Base-by-base conservation (phyloP, 2,113 vertebrate genomes). In the Notarius lentiginosus region DNA sequence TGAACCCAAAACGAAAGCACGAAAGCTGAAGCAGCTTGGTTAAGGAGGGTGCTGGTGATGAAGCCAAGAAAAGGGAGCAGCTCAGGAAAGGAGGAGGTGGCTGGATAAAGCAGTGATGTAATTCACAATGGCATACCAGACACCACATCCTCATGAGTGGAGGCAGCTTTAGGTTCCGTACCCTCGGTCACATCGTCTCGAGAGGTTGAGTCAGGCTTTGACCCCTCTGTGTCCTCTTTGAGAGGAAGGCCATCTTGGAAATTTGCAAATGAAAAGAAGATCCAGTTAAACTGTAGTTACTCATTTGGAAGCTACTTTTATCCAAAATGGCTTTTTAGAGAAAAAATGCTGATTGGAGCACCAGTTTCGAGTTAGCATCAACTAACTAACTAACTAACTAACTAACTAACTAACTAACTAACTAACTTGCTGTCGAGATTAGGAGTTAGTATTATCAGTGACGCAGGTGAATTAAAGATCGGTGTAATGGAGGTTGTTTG, bases 91-190 rank as follows among this genome's bases (percentile, higher is more conserved):
- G 49, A 63, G 18, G 24, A 17, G 4, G 41, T 41, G 41, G 87
- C 51, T 61, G 12, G 51, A 68, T 18, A 73, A 75, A 55, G 84
- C 73, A 58, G 83, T 61, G 47, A 30, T 51, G 11, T 83, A 75
- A 60, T 72, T 85, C 53, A 89, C n/a, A 82, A 4, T 49, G 79
- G 60, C 89, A 85, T 91, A 91, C 90, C 89, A 61, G 70, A 83
- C 84, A 53, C 83, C 94, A 95, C 95, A 95, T 95, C 95, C 95
- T 96, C 95, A 27, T 93, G 94, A 85, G 93, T 94, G 84, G 95
- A 95, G 76, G 95, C 94, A 93, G 95, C 95, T 94, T 95, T 95
- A 92, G 95, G 94, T 24, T 95, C 94, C 90, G 95, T 95, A 77
- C 93, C 93, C 89, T 95, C 95, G 88, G 95, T 94, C 90, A 93